A percentile compares a stretch with the other conserved stretches of the same genome.
Evolutionary conservation across 1,140 invertebrate species (phyloP).

Genomic region (Aradophagus sp.): DNA sequence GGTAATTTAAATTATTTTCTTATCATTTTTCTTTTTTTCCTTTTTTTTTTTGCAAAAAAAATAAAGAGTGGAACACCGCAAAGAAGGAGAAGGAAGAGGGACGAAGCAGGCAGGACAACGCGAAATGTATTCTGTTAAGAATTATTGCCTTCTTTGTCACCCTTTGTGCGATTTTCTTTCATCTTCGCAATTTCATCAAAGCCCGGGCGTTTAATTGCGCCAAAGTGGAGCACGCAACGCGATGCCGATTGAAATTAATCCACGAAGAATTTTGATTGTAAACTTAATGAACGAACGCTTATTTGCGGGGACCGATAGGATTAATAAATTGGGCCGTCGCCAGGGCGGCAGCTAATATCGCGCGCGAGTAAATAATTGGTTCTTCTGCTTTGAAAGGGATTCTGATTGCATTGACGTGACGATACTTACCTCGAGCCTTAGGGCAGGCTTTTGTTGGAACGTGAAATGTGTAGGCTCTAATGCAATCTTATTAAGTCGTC

Average conservation of each 20-base stretch:
- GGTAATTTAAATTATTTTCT: too few species aligned
- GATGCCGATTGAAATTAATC: constrained; percentile 6
- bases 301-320: constrained; percentile 17
- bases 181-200: constrained; percentile 17
- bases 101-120: too few species aligned
- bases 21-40: too few species aligned
- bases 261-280: constrained; percentile 13
- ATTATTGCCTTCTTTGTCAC: constrained; percentile 23
- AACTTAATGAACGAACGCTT: constrained; percentile 22
- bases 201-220: constrained; percentile 8
- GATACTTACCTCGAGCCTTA: constrained; percentile 75
- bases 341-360: constrained; percentile 26
- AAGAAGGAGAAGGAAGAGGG: background rate
- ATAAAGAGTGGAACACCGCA: background rate
- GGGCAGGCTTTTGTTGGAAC: constrained; percentile 77
- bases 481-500: constrained; percentile 78
- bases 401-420: constrained; percentile 42
- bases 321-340: constrained; percentile 18
- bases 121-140: constrained; percentile 21
- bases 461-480: constrained; percentile 78
- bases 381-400: constrained; percentile 31
- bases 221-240: background rate
- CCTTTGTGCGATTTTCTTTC: constrained; percentile 12
- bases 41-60: too few species aligned
- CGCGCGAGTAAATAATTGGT: constrained; percentile 48